Evolutionary conservation across 2,113 vertebrate genomes (phyloP).

Genomic region (Sorex fumeus): DNA sequence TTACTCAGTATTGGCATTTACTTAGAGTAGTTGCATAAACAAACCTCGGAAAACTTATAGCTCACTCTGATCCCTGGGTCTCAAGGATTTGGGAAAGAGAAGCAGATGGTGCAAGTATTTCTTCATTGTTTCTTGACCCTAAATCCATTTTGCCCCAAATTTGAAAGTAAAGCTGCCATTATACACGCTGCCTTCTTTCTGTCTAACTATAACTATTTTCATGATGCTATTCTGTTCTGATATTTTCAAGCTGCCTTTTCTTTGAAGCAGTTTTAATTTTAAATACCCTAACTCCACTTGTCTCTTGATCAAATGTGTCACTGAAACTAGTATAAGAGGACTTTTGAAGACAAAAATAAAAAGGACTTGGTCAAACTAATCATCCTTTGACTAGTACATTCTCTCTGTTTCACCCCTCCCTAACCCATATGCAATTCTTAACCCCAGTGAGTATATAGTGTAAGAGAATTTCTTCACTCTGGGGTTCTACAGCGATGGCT

Average conservation of each 20-base stretch:
- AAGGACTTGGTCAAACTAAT: not conserved
- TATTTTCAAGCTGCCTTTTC: not conserved
- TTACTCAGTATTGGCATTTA: not conserved
- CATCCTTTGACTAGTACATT: not conserved
- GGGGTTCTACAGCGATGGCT: not conserved
- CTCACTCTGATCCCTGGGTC: not conserved
- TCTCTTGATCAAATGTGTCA: not conserved
- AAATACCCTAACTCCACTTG: not conserved
- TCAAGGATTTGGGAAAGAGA: not conserved
- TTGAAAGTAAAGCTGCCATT: not conserved
- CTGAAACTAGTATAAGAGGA: not conserved
- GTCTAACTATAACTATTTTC: not conserved
- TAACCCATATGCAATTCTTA: not conserved
- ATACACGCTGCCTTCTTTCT: not conserved
- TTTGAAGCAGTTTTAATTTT: not conserved
- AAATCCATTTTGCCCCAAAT: not conserved
- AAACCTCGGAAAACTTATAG: not conserved
- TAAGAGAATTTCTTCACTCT: not conserved
- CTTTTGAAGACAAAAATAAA: not conserved
- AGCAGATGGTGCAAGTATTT: not conserved
- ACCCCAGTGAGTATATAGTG: not conserved
- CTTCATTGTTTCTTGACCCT: not conserved
- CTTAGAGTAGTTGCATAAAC: not conserved
- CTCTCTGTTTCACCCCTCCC: not conserved
- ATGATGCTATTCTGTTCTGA: not conserved